A percentile compares a stretch with the other conserved stretches of the same genome.
phyloP scores from a whole-genome alignment of 2,888 invertebrate genomes.

The Anthophora plumipes region DNA sequence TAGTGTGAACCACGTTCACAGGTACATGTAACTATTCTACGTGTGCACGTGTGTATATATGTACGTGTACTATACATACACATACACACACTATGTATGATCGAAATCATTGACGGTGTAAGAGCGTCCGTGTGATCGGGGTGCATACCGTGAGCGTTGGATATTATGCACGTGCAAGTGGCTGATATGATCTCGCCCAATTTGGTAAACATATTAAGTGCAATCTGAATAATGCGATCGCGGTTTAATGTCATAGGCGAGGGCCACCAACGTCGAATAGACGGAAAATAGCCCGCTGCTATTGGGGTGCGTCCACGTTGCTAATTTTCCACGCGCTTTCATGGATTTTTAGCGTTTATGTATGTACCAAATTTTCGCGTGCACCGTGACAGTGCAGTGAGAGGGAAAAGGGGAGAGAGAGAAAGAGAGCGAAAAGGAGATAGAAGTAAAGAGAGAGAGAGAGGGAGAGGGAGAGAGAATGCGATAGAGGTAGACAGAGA shows the following conservation, averaged over 20 bases:
- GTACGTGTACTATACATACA: too few species aligned
- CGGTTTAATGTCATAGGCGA: constrained; percentile 73
- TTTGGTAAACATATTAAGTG: constrained; percentile 80
- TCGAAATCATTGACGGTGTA: not conserved
- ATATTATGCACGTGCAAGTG: constrained; percentile 76
- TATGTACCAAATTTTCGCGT: too few species aligned
- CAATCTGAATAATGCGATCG: constrained; percentile 78
- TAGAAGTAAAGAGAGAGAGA: too few species aligned
- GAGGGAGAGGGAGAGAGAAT: too few species aligned
- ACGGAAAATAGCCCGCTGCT: constrained; percentile 53
- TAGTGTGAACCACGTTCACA: constrained; percentile 5
- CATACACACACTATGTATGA: not conserved
- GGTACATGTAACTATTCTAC: not conserved
- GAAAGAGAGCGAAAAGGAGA: too few species aligned
- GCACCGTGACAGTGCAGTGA: too few species aligned
- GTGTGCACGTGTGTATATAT: not conserved
- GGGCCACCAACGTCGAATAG: constrained; percentile 54
- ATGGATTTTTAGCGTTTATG: constrained; percentile 30
- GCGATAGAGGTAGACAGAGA: too few species aligned
- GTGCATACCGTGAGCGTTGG: constrained; percentile 58
- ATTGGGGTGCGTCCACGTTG: not conserved
- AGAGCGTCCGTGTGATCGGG: constrained; percentile 29
- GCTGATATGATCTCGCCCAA: constrained; percentile 77
- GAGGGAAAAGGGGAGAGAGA: too few species aligned
- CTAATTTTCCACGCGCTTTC: constrained; percentile 38